Evolutionary conservation across 2,797 vertebrate genomes (phyloP), one percentile per base, ranked within the genome.

Genomic region (Rachycentron canadum): DNA sequence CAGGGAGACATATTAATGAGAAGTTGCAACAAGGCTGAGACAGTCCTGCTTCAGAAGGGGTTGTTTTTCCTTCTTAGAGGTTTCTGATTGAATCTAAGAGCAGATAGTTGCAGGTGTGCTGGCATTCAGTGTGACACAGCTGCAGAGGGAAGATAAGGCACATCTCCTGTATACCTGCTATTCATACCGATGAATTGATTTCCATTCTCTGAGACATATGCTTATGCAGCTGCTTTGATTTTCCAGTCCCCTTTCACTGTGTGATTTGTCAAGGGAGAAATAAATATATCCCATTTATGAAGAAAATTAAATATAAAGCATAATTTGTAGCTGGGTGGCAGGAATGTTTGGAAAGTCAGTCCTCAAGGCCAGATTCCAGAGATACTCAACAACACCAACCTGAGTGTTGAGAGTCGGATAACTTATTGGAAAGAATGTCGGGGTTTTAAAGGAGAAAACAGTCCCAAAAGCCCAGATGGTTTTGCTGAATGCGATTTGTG

Each of bases 371-470:
- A 81, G 86, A 95, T 93, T 93, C 89, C 93, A 92, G 87, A 86
- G 86, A 94, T 93, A 85, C 87, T 88, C 75, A 47, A 77, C 83
- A 82, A 78, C 89, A 87, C 76, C 84, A 91, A 89, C 87, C 79
- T 84, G 86, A 90, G 89, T 85, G 89, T 84, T 92, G 91, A 93
- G 85, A 89, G 80, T 60, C 82, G 89, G 83, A 90, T 90, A 88
- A 88, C 47, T 89, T 87, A 66, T 87, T 90, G 92, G 94, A 95
- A 94, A 92, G 88, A 93, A 94, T 91, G 84, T 82, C 7, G 21
- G 45, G 67, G 60, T 70, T 92, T 84, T 89, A 87, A 82, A 86
- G 68, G 59, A 84, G 80, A 86, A 92, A 92, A 79, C 81, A 89
- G 84, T 83, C 85, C 77, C 70, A 53, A 73, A 83, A 82, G 70